Evolutionary conservation across 2,797 vertebrate species (phyloP).

Genomic region (Sebastes hopkinsi): DNA sequence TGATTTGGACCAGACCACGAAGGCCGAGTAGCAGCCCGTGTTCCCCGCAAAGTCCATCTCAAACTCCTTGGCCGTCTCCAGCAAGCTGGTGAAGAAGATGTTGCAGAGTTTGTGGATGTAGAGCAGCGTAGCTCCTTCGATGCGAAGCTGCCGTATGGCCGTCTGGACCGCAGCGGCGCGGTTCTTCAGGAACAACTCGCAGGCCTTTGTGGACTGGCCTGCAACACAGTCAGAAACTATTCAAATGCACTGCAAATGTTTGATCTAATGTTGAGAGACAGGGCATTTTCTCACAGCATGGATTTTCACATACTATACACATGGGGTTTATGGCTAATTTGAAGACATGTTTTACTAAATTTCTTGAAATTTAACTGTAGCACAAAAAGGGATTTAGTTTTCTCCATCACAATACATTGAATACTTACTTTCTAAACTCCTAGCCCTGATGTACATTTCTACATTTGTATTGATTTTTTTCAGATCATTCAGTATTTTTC

Average conservation of each 20-base stretch:
- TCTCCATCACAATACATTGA: too few species aligned
- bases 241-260: background rate
- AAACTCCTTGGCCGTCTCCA: conserved; percentile 97
- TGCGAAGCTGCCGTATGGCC: conserved; percentile 95
- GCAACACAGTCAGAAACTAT: background rate
- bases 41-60: conserved; percentile 94
- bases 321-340: background rate
- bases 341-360: rapidly evolving
- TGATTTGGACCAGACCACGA: conserved; percentile 94
- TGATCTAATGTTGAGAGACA: too few species aligned
- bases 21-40: conserved; percentile 96
- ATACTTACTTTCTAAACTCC: too few species aligned
- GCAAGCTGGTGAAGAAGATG: conserved; percentile 96
- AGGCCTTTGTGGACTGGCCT: conserved; percentile 96
- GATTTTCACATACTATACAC: too few species aligned
- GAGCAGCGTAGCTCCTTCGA: conserved; percentile 95
- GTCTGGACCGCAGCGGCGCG: conserved; percentile 93
- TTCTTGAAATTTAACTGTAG: background rate
- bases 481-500: too few species aligned
- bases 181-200: conserved; percentile 95
- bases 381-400: too few species aligned
- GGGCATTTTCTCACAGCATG: too few species aligned
- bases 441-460: too few species aligned
- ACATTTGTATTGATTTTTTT: too few species aligned
- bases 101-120: conserved; percentile 99